Evolutionary conservation across 2,797 vertebrate species (phyloP).

Genomic region (Falco novaeseelandiae): DNA sequence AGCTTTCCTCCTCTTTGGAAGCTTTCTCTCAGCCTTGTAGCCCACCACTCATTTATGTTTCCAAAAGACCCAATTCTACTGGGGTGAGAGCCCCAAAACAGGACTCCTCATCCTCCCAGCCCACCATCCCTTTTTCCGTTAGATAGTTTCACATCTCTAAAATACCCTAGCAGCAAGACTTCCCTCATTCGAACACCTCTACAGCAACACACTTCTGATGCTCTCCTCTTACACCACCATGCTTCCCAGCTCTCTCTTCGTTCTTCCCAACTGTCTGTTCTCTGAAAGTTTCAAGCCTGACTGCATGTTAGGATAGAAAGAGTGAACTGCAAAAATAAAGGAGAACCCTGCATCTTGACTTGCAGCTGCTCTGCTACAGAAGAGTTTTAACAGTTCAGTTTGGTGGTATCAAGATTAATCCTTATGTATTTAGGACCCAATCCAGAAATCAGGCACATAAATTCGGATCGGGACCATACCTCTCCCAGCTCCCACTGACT

Average conservation of each 20-base stretch:
- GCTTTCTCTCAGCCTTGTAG: neutral
- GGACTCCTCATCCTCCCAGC: neutral
- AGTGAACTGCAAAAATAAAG: neutral
- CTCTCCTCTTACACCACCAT: neutral
- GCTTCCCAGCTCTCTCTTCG: neutral
- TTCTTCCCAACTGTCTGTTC: neutral
- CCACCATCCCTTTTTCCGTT: neutral
- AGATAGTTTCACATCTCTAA: neutral
- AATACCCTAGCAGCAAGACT: neutral
- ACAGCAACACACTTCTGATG: neutral
- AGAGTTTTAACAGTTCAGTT: neutral
- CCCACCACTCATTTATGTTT: neutral
- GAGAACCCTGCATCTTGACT: neutral
- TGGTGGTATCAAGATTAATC: neutral
- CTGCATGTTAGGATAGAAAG: neutral
- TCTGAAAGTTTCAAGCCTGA: neutral
- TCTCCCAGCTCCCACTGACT: neutral
- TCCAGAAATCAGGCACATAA: neutral
- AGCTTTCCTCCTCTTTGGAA: conserved; percentile 15
- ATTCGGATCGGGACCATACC: neutral
- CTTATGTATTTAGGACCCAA: neutral
- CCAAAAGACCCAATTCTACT: neutral
- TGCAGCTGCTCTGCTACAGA: neutral
- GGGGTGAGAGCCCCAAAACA: neutral
- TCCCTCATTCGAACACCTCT: neutral